phyloP scores from a whole-genome alignment of 2,888 invertebrate genomes.

The Zaprionus lineosus region DNA sequence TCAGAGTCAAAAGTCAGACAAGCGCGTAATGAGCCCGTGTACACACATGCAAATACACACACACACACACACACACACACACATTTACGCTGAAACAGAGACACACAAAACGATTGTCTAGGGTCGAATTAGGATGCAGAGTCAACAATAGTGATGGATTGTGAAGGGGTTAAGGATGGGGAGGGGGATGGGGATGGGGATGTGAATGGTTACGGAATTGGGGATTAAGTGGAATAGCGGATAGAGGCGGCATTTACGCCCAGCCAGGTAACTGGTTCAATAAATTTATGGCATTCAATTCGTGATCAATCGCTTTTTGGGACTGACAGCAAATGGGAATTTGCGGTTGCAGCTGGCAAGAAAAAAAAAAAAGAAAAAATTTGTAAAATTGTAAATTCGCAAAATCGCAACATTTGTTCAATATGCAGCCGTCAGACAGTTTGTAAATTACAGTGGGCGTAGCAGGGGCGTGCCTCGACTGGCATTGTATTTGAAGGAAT shows the following conservation, averaged over 20 bases:
- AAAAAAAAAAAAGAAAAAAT: too few species aligned
- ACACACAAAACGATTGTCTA: neutral
- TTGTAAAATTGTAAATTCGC: slow-evolving; percentile 8
- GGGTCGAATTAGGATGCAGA: too few species aligned
- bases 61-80: too few species aligned
- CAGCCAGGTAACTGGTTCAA: slow-evolving; percentile 10
- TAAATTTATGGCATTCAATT: slow-evolving; percentile 65
- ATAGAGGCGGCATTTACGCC: neutral
- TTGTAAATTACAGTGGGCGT: slow-evolving; percentile 18
- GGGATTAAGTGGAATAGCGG: too few species aligned
- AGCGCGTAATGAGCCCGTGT: slow-evolving; percentile 28
- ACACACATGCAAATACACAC: too few species aligned
- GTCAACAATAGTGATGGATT: too few species aligned
- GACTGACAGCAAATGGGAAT: slow-evolving; percentile 54
- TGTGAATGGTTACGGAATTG: too few species aligned
- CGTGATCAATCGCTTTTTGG: slow-evolving; percentile 67
- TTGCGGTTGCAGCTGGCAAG: slow-evolving; percentile 55
- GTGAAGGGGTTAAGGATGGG: too few species aligned
- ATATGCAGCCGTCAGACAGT: slow-evolving; percentile 1
- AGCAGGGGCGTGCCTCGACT: neutral
- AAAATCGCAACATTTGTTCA: slow-evolving; percentile 21
- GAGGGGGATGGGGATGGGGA: too few species aligned
- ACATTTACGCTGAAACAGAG: too few species aligned
- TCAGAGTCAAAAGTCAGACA: slow-evolving; percentile 14
- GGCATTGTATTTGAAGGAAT: too few species aligned